Evolutionary conservation across 1,140 invertebrate species (phyloP).

Genomic region (Lysiphlebus fabarum): DNA sequence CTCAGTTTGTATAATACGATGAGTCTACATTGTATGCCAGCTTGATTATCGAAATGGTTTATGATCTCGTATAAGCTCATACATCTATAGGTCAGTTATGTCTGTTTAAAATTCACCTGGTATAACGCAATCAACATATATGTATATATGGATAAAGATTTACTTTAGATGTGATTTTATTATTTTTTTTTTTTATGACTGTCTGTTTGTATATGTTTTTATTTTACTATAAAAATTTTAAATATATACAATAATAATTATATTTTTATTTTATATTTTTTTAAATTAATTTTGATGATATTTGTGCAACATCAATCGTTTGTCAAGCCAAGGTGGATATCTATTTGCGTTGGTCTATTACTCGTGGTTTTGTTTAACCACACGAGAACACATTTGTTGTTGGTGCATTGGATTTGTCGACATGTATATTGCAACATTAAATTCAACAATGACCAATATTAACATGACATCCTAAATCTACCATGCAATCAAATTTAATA

Average conservation of each 20-base stretch:
- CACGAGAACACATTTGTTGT: conserved; percentile 14
- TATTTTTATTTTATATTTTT: too few relatives aligned
- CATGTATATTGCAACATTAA: background rate
- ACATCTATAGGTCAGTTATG: background rate
- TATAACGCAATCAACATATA: background rate
- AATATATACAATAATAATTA: too few relatives aligned
- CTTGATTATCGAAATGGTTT: conserved; percentile 16
- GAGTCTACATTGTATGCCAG: conserved; percentile 3
- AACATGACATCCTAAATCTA: background rate
- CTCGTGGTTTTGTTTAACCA: conserved; percentile 17
- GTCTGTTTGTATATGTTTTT: too few relatives aligned
- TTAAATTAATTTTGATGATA: background rate
- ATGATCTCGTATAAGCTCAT: conserved; percentile 9
- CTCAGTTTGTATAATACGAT: conserved; percentile 6
- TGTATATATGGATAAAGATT: too few relatives aligned
- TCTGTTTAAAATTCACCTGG: conserved; percentile 3
- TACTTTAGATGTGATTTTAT: too few relatives aligned
- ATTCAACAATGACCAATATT: too few relatives aligned
- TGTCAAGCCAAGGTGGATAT: conserved; percentile 11
- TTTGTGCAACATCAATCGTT: conserved; percentile 5
- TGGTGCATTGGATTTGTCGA: conserved; percentile 7
- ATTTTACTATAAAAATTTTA: too few relatives aligned
- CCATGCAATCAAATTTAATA: background rate
- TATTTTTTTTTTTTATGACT: too few relatives aligned
- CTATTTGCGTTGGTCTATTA: conserved; percentile 17